phyloP scores from a whole-genome alignment of 2,113 vertebrate species.

The Dromiciops gliroides region DNA sequence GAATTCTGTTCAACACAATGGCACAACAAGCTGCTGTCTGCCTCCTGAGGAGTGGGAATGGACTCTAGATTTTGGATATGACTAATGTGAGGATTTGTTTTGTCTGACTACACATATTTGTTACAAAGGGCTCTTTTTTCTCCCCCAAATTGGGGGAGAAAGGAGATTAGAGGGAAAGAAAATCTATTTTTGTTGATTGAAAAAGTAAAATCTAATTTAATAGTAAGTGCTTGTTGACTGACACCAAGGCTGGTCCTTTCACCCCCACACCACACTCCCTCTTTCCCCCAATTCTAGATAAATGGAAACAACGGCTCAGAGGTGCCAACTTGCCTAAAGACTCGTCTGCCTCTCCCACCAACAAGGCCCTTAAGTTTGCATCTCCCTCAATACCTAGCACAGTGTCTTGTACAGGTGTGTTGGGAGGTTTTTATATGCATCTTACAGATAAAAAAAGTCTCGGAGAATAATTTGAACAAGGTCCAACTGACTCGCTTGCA shows the following conservation, averaged over 20 bases:
- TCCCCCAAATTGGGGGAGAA: neutral
- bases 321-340: neutral
- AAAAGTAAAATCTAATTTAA: neutral
- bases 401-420: neutral
- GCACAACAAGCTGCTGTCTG: neutral
- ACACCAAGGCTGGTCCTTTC: neutral
- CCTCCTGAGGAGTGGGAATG: neutral
- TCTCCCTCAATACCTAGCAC: neutral
- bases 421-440: neutral
- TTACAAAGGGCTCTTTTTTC: neutral
- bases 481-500: neutral
- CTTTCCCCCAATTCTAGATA: neutral
- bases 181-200: neutral
- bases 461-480: neutral
- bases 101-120: neutral
- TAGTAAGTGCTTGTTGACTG: neutral
- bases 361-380: neutral
- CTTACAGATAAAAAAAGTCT: neutral
- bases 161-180: neutral
- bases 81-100: neutral
- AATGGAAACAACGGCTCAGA: conserved; percentile 1
- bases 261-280: neutral
- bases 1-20: neutral
- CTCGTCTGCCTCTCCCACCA: neutral
- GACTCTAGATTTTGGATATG: neutral